A percentile compares a stretch with the other conserved stretches of the same genome.
Evolutionary conservation across 2,113 vertebrate species (phyloP).

Genomic region (Rhodinocichla rosea): DNA sequence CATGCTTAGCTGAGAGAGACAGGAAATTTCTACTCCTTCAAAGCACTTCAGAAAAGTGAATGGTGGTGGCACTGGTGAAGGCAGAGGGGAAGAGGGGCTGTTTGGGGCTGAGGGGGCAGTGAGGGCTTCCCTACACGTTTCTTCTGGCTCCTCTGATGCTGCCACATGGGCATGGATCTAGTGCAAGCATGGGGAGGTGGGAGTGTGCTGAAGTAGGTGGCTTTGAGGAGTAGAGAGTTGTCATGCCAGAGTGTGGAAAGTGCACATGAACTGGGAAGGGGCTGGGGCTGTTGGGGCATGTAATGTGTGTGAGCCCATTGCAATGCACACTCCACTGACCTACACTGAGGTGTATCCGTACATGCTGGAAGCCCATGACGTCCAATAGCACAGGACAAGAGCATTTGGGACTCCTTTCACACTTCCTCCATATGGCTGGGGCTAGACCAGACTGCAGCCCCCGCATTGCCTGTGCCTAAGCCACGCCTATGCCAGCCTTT

Average conservation of each 20-base stretch:
- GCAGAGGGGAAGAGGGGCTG: not conserved
- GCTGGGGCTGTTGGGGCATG: rapidly evolving
- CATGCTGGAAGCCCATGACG: rapidly evolving
- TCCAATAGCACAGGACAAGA: not conserved
- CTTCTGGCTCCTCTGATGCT: not conserved
- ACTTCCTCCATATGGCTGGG: not conserved
- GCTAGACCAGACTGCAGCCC: not conserved
- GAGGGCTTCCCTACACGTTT: not conserved
- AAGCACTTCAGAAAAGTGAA: not conserved
- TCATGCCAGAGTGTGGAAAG: not conserved
- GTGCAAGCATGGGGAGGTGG: rapidly evolving
- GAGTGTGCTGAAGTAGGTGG: not conserved
- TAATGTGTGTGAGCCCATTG: not conserved
- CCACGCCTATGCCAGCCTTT: not conserved
- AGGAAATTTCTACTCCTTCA: not conserved
- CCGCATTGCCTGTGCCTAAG: not conserved
- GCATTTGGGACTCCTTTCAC: not conserved
- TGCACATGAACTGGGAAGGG: not conserved
- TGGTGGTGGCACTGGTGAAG: not conserved
- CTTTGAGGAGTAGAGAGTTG: not conserved
- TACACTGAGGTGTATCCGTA: not conserved
- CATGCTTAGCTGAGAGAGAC: not conserved
- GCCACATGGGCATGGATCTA: rapidly evolving
- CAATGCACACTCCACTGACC: rapidly evolving
- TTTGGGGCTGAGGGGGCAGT: not conserved